Conservation (phyloP, 2,113 vertebrate genomes). For the human (Homo sapiens) region GRCh38 chr1:14101501-14102000, state of each 20-base stretch:
- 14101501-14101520: fast-evolving
- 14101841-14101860: background rate
- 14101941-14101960: background rate
- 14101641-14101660: background rate
- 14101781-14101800: conserved; percentile 36
- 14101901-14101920: background rate
- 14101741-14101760: background rate
- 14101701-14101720: background rate
- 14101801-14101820: background rate
- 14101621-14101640: background rate
- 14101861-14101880: background rate
- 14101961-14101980: background rate
- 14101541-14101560: background rate
- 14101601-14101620: background rate
- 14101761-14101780: background rate
- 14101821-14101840: conserved; percentile 15
- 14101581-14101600: background rate
- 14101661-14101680: background rate
- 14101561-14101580: too few relatives aligned
- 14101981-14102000: background rate
- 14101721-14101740: background rate
- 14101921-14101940: background rate
- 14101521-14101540: fast-evolving
- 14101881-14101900: background rate
- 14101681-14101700: background rate